Conservation (phyloP, 2,113 vertebrate species). For the Xenotilapia leptura region DNA sequence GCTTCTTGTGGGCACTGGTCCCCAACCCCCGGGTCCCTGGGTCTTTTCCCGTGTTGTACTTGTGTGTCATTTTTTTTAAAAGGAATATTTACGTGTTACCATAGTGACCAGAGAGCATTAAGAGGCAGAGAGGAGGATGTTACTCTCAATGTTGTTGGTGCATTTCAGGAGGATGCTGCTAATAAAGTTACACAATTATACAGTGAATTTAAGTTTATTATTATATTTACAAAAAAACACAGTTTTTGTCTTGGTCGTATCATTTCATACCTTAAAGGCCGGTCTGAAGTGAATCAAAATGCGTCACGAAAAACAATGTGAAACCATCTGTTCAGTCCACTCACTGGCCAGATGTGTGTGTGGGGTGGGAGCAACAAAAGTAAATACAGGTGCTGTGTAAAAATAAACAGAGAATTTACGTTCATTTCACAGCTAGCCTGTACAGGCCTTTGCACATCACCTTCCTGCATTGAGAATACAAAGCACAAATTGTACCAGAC, state of each 20-base stretch:
- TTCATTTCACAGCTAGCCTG: background rate
- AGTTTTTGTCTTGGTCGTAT: background rate
- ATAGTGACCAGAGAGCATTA: background rate
- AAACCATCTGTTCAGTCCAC: background rate
- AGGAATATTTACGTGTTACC: background rate
- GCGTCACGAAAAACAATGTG: background rate
- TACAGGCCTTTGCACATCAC: background rate
- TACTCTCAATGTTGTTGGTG: background rate
- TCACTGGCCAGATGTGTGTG: background rate
- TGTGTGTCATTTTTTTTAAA: background rate
- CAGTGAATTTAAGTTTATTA: background rate
- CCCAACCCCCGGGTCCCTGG: background rate
- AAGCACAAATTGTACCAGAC: background rate
- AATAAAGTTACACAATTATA: background rate
- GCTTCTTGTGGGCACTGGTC: background rate
- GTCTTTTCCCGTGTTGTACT: background rate
- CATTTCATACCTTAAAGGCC: background rate
- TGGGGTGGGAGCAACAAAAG: background rate
- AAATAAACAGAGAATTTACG: background rate
- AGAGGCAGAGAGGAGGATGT: background rate
- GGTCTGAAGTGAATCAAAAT: background rate
- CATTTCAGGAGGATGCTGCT: background rate
- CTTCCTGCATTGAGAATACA: background rate
- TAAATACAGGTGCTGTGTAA: background rate
- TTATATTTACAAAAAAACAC: background rate